Conservation (phyloP, 2,113 vertebrate species). For the Rousettus leschenaultii region DNA sequence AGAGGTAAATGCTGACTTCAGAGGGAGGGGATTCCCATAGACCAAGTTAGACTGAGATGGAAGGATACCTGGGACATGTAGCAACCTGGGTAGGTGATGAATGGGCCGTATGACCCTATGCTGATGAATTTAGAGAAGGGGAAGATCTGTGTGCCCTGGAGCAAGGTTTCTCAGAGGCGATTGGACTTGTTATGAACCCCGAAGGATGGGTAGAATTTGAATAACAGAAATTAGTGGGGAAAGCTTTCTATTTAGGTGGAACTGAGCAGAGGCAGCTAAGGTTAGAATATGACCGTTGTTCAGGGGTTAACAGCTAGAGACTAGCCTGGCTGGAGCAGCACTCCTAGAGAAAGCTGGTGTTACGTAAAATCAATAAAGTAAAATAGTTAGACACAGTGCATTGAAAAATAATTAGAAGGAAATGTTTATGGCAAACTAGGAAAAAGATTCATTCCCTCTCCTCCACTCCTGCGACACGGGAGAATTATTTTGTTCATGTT, state of each 20-base stretch:
- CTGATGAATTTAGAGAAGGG: neutral
- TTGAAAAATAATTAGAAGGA: neutral
- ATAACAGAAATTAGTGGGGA: neutral
- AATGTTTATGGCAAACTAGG: conserved; percentile 24
- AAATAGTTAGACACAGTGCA: neutral
- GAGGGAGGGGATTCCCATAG: neutral
- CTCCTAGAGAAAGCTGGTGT: neutral
- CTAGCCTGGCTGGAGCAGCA: neutral
- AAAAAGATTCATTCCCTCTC: neutral
- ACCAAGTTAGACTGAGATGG: neutral
- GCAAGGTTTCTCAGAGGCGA: neutral
- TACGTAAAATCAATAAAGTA: neutral
- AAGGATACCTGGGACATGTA: neutral
- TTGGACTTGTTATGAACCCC: neutral
- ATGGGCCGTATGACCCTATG: neutral
- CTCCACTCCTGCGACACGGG: neutral
- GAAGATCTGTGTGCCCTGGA: neutral
- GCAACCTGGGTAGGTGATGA: neutral
- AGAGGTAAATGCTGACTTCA: neutral
- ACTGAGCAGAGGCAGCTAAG: neutral
- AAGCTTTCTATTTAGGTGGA: neutral
- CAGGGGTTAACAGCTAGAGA: neutral
- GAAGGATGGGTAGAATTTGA: neutral
- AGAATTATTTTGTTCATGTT: neutral
- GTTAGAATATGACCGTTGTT: neutral